These are phyloP conservation scores for Pogonomyrmex barbatus DNA, from an alignment of 1,140 invertebrate genomes.

Conservation along the genomic window DNA sequence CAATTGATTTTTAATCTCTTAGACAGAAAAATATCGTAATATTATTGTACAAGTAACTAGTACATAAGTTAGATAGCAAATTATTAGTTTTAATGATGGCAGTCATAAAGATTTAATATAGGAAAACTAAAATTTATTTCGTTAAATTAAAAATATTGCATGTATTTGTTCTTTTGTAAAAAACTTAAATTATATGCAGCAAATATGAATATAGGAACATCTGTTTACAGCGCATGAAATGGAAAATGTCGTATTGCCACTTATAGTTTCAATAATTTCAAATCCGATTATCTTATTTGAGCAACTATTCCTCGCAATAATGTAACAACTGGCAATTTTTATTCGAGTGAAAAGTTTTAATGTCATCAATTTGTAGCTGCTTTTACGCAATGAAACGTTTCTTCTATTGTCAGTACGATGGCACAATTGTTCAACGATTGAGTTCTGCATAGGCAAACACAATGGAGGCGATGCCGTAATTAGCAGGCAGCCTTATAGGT, in stretches of 20 bases:
- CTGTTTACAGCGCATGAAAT: conserved; percentile 9
- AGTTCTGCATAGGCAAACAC: neutral
- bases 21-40: neutral
- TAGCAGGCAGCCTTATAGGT: neutral
- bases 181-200: neutral
- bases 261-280: conserved; percentile 11
- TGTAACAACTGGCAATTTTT: conserved; percentile 14
- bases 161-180: no score
- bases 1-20: neutral
- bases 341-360: neutral
- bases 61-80: neutral
- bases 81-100: neutral
- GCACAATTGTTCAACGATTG: neutral
- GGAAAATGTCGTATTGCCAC: neutral
- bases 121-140: neutral
- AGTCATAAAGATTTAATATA: conserved; percentile 1
- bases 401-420: neutral
- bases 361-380: neutral
- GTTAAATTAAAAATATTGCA: no score
- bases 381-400: neutral
- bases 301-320: neutral
- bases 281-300: neutral
- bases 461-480: neutral
- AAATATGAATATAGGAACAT: neutral
- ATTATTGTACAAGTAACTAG: neutral